These are phyloP conservation scores for Zhuqinia jingwanae DNA, from an alignment of 2,888 invertebrate genomes.

Conservation along the genomic window DNA sequence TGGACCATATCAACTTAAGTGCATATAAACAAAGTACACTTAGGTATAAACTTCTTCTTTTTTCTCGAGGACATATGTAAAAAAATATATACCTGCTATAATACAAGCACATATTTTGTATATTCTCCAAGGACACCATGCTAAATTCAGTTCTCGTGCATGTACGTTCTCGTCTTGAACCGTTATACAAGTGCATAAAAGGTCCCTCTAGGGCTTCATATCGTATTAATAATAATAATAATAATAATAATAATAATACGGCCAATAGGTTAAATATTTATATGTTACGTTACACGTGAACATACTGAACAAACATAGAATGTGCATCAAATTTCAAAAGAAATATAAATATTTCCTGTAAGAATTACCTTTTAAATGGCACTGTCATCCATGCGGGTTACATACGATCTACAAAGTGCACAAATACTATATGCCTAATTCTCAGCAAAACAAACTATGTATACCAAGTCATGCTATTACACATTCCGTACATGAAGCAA, in stretches of 20 bases:
- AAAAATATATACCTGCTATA: too few relatives aligned
- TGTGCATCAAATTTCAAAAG: not conserved
- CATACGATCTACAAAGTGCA: not conserved
- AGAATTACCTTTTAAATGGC: conserved; percentile 41
- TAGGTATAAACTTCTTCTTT: not conserved
- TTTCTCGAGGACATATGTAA: too few relatives aligned
- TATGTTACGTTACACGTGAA: not conserved
- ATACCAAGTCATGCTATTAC: not conserved
- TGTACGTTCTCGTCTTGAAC: not conserved
- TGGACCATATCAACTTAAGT: not conserved
- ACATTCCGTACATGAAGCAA: not conserved
- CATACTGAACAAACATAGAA: too few relatives aligned
- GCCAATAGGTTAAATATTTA: not conserved
- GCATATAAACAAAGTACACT: conserved; percentile 16
- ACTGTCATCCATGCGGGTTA: conserved; percentile 26
- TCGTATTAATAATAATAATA: not conserved
- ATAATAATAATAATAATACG: not conserved
- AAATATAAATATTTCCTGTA: conserved; percentile 5
- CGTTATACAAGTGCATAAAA: conserved; percentile 16
- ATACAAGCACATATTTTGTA: too few relatives aligned
- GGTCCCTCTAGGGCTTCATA: conserved; percentile 19
- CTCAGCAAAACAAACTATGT: not conserved
- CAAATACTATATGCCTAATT: conserved; percentile 23
- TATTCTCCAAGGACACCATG: not conserved
- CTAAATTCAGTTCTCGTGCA: conserved; percentile 2